Conservation (phyloP, 2,888 invertebrate species). For the Drosophila subsilvestris region DNA sequence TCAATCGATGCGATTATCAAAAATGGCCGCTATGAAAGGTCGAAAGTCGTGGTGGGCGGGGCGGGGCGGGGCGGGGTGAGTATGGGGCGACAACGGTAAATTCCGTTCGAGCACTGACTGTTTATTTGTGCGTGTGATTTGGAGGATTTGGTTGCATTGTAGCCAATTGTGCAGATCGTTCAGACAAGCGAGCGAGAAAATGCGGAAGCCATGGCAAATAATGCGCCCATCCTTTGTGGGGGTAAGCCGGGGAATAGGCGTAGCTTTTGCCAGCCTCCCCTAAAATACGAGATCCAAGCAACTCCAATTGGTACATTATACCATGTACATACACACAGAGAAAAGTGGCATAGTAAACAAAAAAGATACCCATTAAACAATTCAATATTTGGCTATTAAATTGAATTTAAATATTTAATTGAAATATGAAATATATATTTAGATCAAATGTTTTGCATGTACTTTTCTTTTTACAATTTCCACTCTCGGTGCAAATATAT, state of each 20-base stretch:
- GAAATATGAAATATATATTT: background rate
- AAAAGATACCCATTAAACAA: no score
- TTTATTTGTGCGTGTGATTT: conserved; percentile 44
- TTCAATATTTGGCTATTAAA: no score
- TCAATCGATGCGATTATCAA: conserved; percentile 36
- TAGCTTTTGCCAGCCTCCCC: background rate
- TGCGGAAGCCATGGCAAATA: conserved; percentile 65
- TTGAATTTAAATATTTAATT: no score
- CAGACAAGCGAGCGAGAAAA: conserved; percentile 6
- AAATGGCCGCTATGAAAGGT: conserved; percentile 54
- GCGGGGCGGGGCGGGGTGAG: no score
- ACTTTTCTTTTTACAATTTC: no score
- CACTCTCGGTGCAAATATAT: no score
- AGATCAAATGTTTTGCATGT: no score
- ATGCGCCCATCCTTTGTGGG: conserved; percentile 33
- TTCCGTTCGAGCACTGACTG: background rate
- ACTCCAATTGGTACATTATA: background rate
- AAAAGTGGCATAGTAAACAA: no score
- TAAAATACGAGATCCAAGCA: background rate
- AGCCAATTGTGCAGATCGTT: conserved; percentile 38
- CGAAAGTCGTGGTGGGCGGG: conserved; percentile 34
- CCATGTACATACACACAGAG: background rate
- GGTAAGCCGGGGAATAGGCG: background rate
- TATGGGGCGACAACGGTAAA: background rate
- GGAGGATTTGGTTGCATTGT: conserved; percentile 35